Conservation (phyloP, 2,888 invertebrate genomes). For the Aspidapion aeneum region DNA sequence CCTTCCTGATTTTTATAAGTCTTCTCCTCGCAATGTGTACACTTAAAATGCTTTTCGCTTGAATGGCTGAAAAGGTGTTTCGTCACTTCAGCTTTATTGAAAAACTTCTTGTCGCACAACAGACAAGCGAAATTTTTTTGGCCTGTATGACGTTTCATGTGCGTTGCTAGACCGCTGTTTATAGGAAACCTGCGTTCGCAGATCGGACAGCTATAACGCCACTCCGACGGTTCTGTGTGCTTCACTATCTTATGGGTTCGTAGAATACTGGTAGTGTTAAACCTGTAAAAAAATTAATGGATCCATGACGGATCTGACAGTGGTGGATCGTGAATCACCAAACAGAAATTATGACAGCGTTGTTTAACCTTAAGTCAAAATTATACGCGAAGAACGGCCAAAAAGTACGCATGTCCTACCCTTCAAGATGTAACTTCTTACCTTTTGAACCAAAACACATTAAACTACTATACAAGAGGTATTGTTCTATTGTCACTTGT, state of each 20-base stretch:
- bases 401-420: too few species aligned
- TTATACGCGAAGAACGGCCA: too few species aligned
- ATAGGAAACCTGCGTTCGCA: slow-evolving; percentile 36
- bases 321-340: too few species aligned
- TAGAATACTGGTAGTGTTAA: slow-evolving; percentile 35
- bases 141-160: slow-evolving; percentile 35
- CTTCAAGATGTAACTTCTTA: too few species aligned
- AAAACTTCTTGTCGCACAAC: slow-evolving; percentile 44
- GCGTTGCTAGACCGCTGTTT: slow-evolving; percentile 33
- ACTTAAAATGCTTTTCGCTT: slow-evolving; percentile 32
- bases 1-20: slow-evolving; percentile 34
- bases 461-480: too few species aligned
- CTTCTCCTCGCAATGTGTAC: slow-evolving; percentile 31
- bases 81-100: slow-evolving; percentile 33
- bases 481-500: too few species aligned
- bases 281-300: slow-evolving; percentile 11
- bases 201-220: slow-evolving; percentile 34
- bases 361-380: too few species aligned
- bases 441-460: too few species aligned
- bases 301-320: too few species aligned
- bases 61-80: slow-evolving; percentile 35
- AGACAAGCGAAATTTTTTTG: slow-evolving; percentile 39
- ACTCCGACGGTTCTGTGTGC: slow-evolving; percentile 36
- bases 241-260: slow-evolving; percentile 36
- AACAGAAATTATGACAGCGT: too few species aligned